Evolutionary conservation across 1,140 invertebrate genomes (phyloP).

Genomic region (Pollicipes pollicipes): DNA sequence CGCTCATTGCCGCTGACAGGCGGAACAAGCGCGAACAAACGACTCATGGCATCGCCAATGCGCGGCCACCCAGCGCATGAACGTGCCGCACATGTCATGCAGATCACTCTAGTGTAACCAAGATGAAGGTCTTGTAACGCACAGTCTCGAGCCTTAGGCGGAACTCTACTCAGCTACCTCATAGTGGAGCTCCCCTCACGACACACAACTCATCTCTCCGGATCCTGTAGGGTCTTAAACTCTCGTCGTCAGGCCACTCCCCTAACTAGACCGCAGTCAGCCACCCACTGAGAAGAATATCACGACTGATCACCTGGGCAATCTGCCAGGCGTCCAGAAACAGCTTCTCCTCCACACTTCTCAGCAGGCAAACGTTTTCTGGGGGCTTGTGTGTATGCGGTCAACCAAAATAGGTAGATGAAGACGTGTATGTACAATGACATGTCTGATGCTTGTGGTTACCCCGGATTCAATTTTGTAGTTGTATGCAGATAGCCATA

Average conservation of each 20-base stretch:
- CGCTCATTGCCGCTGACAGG: no score
- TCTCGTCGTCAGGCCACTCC: background rate
- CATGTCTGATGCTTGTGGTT: background rate
- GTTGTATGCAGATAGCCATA: background rate
- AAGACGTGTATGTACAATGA: background rate
- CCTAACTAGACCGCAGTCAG: background rate
- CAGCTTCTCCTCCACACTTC: background rate
- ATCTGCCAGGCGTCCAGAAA: background rate
- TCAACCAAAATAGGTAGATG: background rate
- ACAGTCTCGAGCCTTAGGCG: background rate
- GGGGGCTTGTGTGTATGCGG: background rate
- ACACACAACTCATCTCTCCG: background rate
- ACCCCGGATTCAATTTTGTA: background rate
- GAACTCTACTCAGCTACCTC: background rate
- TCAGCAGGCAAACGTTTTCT: background rate
- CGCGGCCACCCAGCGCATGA: no score
- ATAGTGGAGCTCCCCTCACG: background rate
- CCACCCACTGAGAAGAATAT: background rate
- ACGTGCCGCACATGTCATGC: background rate
- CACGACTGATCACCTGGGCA: background rate
- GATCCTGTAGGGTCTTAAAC: background rate
- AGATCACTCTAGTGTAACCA: background rate
- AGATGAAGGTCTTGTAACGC: background rate
- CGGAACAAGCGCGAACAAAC: no score
- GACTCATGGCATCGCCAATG: no score